Conservation (phyloP, 2,888 invertebrate species). For the Coronaproctus castanopsis region DNA sequence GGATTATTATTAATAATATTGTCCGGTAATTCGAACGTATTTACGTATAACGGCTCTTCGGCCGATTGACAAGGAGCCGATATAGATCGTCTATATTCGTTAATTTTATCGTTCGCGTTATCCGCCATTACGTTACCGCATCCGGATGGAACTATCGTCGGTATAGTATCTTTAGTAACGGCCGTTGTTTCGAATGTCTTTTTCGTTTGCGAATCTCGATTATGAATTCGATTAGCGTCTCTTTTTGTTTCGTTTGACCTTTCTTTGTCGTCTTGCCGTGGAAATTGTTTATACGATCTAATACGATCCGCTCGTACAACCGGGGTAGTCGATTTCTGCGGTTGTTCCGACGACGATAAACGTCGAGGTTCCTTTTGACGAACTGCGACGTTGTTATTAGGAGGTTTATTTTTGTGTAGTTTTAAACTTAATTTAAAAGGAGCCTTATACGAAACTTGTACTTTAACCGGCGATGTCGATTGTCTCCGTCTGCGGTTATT, state of each 20-base stretch:
- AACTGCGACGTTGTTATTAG: not conserved
- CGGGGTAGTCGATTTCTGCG: too few relatives aligned
- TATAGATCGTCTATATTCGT: not conserved
- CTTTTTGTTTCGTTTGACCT: not conserved
- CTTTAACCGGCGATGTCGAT: conserved; percentile 13
- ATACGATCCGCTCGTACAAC: conserved; percentile 11
- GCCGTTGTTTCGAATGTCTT: too few relatives aligned
- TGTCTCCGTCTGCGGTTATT: too few relatives aligned
- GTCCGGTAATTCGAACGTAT: too few relatives aligned
- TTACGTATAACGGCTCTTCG: not conserved
- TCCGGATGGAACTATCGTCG: too few relatives aligned
- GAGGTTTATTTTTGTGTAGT: conserved; percentile 26
- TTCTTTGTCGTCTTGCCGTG: not conserved
- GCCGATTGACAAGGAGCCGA: not conserved
- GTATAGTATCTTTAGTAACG: too few relatives aligned
- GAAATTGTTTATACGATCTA: not conserved
- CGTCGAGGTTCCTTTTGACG: not conserved
- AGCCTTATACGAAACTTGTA: conserved; percentile 71
- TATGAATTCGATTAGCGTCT: not conserved
- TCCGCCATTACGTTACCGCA: too few relatives aligned
- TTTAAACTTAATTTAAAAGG: conserved; percentile 71
- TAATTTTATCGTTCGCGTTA: too few relatives aligned
- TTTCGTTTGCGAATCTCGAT: not conserved
- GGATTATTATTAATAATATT: too few relatives aligned
- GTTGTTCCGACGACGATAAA: conserved; percentile 6